These are phyloP conservation scores for Tiaroga cobitis DNA, from an alignment of 2,797 vertebrate genomes.

Conservation along the genomic window DNA sequence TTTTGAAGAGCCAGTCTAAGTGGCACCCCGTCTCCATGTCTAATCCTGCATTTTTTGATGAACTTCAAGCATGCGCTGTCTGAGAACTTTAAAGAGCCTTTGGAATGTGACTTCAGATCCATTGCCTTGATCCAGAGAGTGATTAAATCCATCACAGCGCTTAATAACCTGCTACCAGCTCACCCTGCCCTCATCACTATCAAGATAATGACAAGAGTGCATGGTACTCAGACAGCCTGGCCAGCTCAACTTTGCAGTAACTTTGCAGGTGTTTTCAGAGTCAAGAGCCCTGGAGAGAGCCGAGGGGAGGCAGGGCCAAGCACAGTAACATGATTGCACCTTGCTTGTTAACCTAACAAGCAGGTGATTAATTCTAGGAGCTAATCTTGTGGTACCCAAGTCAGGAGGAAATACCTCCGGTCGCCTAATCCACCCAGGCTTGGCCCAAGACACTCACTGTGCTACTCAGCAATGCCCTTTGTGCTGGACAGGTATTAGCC, in stretches of 20 bases:
- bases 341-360: slow-evolving; percentile 81
- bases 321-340: slow-evolving; percentile 70
- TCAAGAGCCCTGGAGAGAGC: slow-evolving; percentile 52
- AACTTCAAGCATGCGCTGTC: slow-evolving; percentile 54
- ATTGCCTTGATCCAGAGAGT: slow-evolving; percentile 55
- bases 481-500: slow-evolving; percentile 77
- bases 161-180: slow-evolving; percentile 53
- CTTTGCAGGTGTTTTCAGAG: slow-evolving; percentile 46
- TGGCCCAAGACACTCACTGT: slow-evolving; percentile 72
- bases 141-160: slow-evolving; percentile 50
- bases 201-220: slow-evolving; percentile 37
- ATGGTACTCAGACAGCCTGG: slow-evolving; percentile 36
- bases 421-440: slow-evolving; percentile 77
- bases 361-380: slow-evolving; percentile 76
- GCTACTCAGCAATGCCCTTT: slow-evolving; percentile 72
- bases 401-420: slow-evolving; percentile 75
- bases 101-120: slow-evolving; percentile 53
- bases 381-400: slow-evolving; percentile 76
- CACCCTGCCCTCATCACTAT: slow-evolving; percentile 29
- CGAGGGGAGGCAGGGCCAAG: slow-evolving; percentile 55
- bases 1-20: slow-evolving; percentile 42
- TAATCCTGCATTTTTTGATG: slow-evolving; percentile 58
- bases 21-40: slow-evolving; percentile 31
- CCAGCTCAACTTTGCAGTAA: slow-evolving; percentile 10
- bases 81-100: slow-evolving; percentile 47